phyloP scores from a whole-genome alignment of 2,888 invertebrate genomes.

The Creontiades dilutus region DNA sequence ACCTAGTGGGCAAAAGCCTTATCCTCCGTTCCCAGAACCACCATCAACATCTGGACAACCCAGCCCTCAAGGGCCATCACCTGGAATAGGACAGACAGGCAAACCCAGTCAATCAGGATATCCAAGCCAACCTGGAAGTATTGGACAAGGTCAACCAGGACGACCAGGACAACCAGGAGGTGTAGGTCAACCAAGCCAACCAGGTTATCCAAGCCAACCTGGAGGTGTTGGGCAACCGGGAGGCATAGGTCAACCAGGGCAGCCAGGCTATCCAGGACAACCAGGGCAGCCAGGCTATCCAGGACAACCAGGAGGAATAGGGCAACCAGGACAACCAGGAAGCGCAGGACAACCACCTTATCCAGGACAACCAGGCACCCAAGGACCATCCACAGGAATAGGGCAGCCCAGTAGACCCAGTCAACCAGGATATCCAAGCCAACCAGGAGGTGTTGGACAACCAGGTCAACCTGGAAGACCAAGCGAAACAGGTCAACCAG shows the following conservation, averaged over 20 bases:
- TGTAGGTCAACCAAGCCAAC: conserved; percentile 74
- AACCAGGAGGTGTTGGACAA: conserved; percentile 73
- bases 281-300: conserved; percentile 74
- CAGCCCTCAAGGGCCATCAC: conserved; percentile 55
- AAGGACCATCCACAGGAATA: conserved; percentile 77
- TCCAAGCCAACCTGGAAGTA: conserved; percentile 77
- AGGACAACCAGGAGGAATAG: conserved; percentile 73
- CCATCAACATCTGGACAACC: conserved; percentile 71
- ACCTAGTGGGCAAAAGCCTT: conserved; percentile 73
- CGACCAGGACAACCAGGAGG: conserved; percentile 74
- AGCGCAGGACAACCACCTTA: conserved; percentile 62
- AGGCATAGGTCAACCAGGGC: conserved; percentile 73
- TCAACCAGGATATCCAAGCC: conserved; percentile 75
- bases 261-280: conserved; percentile 68
- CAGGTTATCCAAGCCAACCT: conserved; percentile 69
- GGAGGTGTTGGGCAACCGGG: conserved; percentile 67
- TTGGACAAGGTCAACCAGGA: conserved; percentile 73
- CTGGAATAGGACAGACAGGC: conserved; percentile 54
- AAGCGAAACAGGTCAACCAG: conserved; percentile 74
- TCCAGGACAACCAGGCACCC: conserved; percentile 75
- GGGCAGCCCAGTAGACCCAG: conserved; percentile 75
- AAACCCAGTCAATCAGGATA: conserved; percentile 73
- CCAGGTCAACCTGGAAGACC: conserved; percentile 75
- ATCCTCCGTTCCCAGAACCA: conserved; percentile 73
- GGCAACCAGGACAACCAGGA: conserved; percentile 74